Evolutionary conservation across 64 coral and sea anemone species (phyloP).

Genomic region (Montipora cactus): DNA sequence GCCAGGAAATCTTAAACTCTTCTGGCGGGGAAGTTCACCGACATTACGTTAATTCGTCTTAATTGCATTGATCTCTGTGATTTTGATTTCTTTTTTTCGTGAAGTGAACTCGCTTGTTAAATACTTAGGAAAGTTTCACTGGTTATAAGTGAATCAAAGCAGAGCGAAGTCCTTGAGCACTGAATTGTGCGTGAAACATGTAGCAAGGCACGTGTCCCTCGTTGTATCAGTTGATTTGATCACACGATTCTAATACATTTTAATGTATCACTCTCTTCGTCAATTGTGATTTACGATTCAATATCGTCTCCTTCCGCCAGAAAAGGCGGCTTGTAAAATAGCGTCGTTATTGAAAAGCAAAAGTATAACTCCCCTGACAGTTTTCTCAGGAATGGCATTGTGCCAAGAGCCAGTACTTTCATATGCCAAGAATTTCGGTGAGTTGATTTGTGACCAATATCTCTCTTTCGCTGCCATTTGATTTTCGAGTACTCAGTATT

Average conservation of each 20-base stretch:
- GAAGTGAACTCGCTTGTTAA: neutral
- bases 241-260: neutral
- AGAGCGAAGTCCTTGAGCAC: neutral
- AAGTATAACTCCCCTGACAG: neutral
- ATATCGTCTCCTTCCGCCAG: neutral
- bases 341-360: neutral
- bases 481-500: conserved; percentile 4
- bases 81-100: neutral
- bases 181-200: neutral
- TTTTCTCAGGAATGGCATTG: neutral
- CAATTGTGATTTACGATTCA: too few species aligned
- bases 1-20: too few species aligned
- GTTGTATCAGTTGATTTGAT: neutral
- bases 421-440: neutral
- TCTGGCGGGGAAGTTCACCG: too few species aligned
- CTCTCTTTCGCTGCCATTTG: neutral
- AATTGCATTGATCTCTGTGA: too few species aligned
- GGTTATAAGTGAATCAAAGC: neutral
- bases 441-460: neutral
- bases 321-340: neutral
- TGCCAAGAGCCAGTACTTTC: neutral
- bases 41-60: too few species aligned
- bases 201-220: neutral
- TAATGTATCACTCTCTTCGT: too few species aligned
- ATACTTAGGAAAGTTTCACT: neutral